Percentiles rank a stretch among this genome's conserved stretches.
These are phyloP conservation scores for Rhinolophus ferrumequinum DNA, from an alignment of 2,113 vertebrate species.

Conservation along the genomic window DNA sequence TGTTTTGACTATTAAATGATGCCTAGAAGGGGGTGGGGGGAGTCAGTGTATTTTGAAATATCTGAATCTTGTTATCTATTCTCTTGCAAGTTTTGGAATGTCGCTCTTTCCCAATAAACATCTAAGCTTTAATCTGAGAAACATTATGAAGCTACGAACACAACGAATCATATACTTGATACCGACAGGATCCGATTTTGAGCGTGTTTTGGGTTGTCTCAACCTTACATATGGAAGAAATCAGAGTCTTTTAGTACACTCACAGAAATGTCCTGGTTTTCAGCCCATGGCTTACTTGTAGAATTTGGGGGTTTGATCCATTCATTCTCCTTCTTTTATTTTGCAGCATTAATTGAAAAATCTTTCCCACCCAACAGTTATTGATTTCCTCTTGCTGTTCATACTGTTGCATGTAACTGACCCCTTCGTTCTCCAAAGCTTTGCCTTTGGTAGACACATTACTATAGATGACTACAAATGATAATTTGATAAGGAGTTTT, in stretches of 20 bases:
- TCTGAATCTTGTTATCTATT: not conserved
- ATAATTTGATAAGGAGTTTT: not conserved
- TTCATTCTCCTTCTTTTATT: not conserved
- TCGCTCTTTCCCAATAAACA: not conserved
- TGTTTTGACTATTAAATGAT: not conserved
- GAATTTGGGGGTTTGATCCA: not conserved
- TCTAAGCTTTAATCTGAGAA: slow-evolving; percentile 25
- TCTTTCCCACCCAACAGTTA: not conserved
- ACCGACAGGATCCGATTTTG: not conserved
- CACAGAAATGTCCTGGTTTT: not conserved
- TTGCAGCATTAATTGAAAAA: slow-evolving; percentile 17
- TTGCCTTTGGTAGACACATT: not conserved
- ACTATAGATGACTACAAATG: not conserved
- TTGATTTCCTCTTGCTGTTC: not conserved
- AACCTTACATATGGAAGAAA: slow-evolving; percentile 8
- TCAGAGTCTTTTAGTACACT: not conserved
- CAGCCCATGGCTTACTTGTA: not conserved
- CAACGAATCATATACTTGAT: not conserved
- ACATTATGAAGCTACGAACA: not conserved
- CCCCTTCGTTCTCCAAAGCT: not conserved
- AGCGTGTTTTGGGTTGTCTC: not conserved
- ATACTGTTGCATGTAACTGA: not conserved
- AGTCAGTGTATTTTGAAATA: not conserved
- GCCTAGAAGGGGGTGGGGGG: not conserved
- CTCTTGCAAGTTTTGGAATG: not conserved